Evolutionary conservation across 2,888 invertebrate species (phyloP), one percentile per base, ranked within the genome.

Genomic region (Orthonychiurus folsomi): DNA sequence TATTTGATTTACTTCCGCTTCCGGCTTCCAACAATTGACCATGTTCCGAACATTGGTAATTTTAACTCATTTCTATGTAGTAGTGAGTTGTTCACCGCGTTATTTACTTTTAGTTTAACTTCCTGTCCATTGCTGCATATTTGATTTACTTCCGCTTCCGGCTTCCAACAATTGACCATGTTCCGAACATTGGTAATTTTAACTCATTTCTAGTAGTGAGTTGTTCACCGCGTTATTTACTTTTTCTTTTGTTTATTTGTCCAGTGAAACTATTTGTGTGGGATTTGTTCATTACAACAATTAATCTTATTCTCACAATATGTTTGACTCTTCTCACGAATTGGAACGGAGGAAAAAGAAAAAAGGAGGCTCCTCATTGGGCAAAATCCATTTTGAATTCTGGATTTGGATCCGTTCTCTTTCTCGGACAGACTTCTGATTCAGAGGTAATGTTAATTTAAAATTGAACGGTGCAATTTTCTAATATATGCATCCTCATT

Each of bases 111-210:
- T n/a, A n/a, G n/a, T 78, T 82, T 59, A 81, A 82, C 9, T 80
- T 83, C 18, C 74, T 86, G 0, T 79, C 85, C 56, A 81, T 84
- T 50, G 80, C 81, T n/a, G 76, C 84, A 21, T 84, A 83, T 73
- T 79, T 86, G 62, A 78, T 85, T 73, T 85, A 84, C 75, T 84
- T 86, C 73, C 57, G 71, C 23, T 65, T 61, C n/a, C 59, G 66
- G 18, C 64, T 72, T 5, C 70, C 70, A 1, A 68, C 68, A 18
- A 68, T 68, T 12, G 70, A 70, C 53, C 69, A 69, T 52, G 70
- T 69, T 12, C 71, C 71, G 0, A 66, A 64, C 37, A 64, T 71
- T n/a, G 68, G 68, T 68, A 52, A 52, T 20, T 3, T 20, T 9
- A 52, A 20, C n/a, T 21, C 52, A 21, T 20, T 52, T 52, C n/a